These are phyloP conservation scores for Oryzias woworae DNA, from an alignment of 2,113 vertebrate species.

Conservation along the genomic window DNA sequence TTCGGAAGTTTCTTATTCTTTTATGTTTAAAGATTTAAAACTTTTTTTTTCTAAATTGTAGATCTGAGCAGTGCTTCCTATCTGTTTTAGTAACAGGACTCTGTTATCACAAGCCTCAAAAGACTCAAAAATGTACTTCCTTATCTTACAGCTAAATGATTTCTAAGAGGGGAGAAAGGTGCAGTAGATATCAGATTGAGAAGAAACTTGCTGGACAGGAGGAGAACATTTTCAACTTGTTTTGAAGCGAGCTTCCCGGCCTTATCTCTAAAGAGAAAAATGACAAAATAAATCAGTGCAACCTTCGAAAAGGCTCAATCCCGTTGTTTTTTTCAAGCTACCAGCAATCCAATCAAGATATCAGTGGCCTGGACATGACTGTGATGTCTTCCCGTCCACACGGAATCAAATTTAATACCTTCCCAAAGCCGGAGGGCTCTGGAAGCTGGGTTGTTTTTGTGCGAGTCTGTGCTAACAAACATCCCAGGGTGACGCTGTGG, in stretches of 20 bases:
- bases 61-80: no score
- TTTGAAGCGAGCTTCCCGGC: slow-evolving; percentile 31
- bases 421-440: slow-evolving; percentile 36
- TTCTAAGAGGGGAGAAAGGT: neutral
- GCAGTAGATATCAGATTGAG: neutral
- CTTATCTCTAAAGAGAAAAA: slow-evolving; percentile 20
- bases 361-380: slow-evolving; percentile 22
- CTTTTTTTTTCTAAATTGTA: no score
- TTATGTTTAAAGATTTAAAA: no score
- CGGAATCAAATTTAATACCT: slow-evolving; percentile 57
- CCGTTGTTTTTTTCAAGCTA: slow-evolving; percentile 12
- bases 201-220: slow-evolving; percentile 15
- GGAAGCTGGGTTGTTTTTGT: neutral
- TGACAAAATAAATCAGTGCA: slow-evolving; percentile 5
- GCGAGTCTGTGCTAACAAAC: slow-evolving; percentile 16
- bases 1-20: no score
- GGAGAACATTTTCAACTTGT: slow-evolving; percentile 6
- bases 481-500: slow-evolving; percentile 19
- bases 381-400: slow-evolving; percentile 26
- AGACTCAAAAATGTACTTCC: no score
- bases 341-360: slow-evolving; percentile 51
- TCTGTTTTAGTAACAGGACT: no score
- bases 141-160: no score
- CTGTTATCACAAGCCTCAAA: no score
- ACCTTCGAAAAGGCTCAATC: slow-evolving; percentile 1